These are phyloP conservation scores for Laticauda colubrina DNA, from an alignment of 2,113 vertebrate species.

Conservation along the genomic window DNA sequence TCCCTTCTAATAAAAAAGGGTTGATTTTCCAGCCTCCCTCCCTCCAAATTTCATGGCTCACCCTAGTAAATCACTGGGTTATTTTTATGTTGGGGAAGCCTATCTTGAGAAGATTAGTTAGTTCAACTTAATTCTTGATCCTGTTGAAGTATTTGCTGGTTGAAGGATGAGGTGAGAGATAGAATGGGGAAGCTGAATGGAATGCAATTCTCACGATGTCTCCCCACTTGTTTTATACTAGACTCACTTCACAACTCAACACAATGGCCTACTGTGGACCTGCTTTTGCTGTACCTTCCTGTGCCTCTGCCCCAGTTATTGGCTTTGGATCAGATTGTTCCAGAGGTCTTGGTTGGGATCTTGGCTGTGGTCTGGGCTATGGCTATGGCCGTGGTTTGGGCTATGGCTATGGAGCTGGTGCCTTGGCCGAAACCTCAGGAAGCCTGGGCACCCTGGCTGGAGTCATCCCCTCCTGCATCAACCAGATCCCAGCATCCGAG, in stretches of 20 bases:
- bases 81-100: neutral
- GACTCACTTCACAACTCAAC: neutral
- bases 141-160: neutral
- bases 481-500: neutral
- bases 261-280: neutral
- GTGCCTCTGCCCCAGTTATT: neutral
- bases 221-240: neutral
- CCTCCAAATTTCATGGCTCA: neutral
- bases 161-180: neutral
- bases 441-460: neutral
- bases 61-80: neutral
- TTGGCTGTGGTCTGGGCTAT: accelerated
- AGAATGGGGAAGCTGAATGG: neutral
- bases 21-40: neutral
- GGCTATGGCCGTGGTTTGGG: neutral
- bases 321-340: neutral
- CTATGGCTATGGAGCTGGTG: neutral
- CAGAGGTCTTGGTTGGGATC: neutral
- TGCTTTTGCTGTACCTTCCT: neutral
- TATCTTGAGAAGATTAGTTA: neutral
- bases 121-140: too few species aligned
- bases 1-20: neutral
- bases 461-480: neutral
- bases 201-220: neutral
- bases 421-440: neutral